These are phyloP conservation scores for Linurgus olivaceus DNA, from an alignment of 2,797 vertebrate species.

Conservation along the genomic window DNA sequence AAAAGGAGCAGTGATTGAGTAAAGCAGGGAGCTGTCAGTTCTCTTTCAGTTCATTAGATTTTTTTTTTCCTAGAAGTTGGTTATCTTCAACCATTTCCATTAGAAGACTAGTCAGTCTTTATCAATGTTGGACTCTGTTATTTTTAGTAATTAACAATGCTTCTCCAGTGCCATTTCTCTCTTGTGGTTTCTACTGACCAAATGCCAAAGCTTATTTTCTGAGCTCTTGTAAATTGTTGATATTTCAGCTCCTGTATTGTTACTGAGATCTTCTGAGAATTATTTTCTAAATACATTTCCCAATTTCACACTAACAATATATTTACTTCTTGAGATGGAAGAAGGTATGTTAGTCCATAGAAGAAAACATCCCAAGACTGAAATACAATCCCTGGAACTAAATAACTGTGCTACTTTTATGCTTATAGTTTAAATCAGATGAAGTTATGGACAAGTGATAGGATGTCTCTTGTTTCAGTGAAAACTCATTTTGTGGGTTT, in stretches of 20 bases:
- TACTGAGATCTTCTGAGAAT: neutral
- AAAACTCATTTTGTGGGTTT: neutral
- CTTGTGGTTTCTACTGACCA: slow-evolving; percentile 39
- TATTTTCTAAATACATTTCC: neutral
- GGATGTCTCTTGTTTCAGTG: neutral
- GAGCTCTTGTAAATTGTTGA: slow-evolving; percentile 20
- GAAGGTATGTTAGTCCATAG: neutral
- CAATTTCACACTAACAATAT: neutral
- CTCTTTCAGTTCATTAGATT: slow-evolving; percentile 28
- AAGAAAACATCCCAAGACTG: neutral
- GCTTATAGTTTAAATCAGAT: neutral
- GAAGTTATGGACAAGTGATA: neutral
- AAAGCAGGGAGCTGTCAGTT: slow-evolving; percentile 46
- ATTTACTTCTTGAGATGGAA: neutral
- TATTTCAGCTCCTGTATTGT: slow-evolving; percentile 12
- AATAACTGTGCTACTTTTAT: neutral
- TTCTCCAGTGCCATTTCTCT: slow-evolving; percentile 1
- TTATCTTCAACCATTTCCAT: slow-evolving; percentile 7
- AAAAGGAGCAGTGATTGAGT: slow-evolving; percentile 52
- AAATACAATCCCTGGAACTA: neutral
- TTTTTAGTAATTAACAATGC: slow-evolving; percentile 39
- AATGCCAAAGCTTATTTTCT: slow-evolving; percentile 42
- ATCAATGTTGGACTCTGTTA: neutral
- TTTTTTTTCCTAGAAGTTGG: slow-evolving; percentile 56
- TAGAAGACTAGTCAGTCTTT: neutral